Evolutionary conservation across 1,140 invertebrate species (phyloP).

Genomic region (Drosophila kanapiae): DNA sequence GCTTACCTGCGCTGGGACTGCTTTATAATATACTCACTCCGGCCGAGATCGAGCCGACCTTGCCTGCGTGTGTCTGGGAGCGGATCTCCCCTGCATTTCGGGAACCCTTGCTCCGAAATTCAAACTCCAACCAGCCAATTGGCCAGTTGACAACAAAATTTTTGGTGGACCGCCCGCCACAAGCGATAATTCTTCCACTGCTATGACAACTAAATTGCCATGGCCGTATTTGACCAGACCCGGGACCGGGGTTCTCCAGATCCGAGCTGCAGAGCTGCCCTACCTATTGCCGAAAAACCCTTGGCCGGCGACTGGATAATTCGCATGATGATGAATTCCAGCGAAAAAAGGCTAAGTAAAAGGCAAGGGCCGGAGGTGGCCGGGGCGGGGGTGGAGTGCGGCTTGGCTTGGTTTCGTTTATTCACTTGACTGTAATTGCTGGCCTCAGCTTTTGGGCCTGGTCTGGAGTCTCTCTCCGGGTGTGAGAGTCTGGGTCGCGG

Average conservation of each 20-base stretch:
- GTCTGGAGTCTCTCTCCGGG: conserved; percentile 11
- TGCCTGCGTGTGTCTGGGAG: conserved; percentile 46
- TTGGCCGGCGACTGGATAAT: conserved; percentile 63
- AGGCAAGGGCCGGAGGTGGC: conserved; percentile 32
- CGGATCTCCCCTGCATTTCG: conserved; percentile 4
- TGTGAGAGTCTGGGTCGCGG: conserved; percentile 47
- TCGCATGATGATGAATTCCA: conserved; percentile 83
- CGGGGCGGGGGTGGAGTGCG: conserved; percentile 8
- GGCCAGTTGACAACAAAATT: conserved; percentile 83
- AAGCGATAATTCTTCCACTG: conserved; percentile 81
- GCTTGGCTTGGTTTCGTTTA: conserved; percentile 54
- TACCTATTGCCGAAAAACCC: conserved; percentile 67
- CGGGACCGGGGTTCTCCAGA: conserved; percentile 11
- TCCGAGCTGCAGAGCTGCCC: conserved; percentile 4
- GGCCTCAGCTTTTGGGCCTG: conserved; percentile 40
- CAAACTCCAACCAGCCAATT: conserved; percentile 52
- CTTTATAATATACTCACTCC: conserved; percentile 74
- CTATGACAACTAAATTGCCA: conserved; percentile 84
- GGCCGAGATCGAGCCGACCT: conserved; percentile 48
- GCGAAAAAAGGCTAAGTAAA: conserved; percentile 78
- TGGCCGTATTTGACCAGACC: conserved; percentile 72
- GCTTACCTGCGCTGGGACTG: conserved; percentile 26
- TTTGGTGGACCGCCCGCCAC: conserved; percentile 81
- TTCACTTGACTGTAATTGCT: conserved; percentile 78
- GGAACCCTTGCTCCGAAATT: conserved; percentile 2